A percentile compares a stretch with the other conserved stretches of the same genome.
phyloP scores from a whole-genome alignment of 2,113 vertebrate species.

The Chionodraco myersi region DNA sequence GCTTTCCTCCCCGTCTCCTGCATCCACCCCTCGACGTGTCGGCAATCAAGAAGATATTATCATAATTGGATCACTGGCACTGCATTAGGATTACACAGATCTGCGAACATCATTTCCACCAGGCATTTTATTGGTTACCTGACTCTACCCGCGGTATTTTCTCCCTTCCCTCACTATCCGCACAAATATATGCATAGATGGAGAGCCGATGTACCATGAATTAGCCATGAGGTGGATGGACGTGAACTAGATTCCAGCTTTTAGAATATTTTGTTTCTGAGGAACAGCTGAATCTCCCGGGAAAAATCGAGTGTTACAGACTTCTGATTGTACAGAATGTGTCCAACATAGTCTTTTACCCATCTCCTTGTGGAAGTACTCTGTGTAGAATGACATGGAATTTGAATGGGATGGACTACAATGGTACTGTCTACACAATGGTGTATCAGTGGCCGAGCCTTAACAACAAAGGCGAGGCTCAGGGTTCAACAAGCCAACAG shows the following conservation, averaged over 20 bases:
- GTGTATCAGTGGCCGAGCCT: constrained; percentile 53
- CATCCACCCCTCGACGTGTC: constrained; percentile 69
- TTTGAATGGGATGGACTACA: constrained; percentile 35
- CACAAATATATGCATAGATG: constrained; percentile 41
- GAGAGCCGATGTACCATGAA: constrained; percentile 65
- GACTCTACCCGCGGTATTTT: constrained; percentile 31
- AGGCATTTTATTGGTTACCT: constrained; percentile 73
- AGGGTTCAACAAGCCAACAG: constrained; percentile 49
- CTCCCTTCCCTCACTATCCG: neutral
- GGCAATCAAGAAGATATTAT: constrained; percentile 79
- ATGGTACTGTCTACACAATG: constrained; percentile 58
- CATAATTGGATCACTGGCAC: constrained; percentile 82
- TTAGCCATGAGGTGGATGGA: constrained; percentile 73
- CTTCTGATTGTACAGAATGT: constrained; percentile 16
- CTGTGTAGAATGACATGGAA: constrained; percentile 54
- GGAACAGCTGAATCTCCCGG: constrained; percentile 23
- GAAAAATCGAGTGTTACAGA: constrained; percentile 9
- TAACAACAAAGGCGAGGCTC: constrained; percentile 58
- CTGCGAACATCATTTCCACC: constrained; percentile 76
- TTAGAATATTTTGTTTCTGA: constrained; percentile 37
- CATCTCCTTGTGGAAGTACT: constrained; percentile 48
- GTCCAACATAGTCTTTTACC: constrained; percentile 36
- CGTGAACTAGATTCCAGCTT: constrained; percentile 72
- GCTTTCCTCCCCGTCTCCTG: neutral
- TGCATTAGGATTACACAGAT: constrained; percentile 69